Evolutionary conservation across 2,888 invertebrate genomes (phyloP).

Genomic region (Ophion obscuratus): DNA sequence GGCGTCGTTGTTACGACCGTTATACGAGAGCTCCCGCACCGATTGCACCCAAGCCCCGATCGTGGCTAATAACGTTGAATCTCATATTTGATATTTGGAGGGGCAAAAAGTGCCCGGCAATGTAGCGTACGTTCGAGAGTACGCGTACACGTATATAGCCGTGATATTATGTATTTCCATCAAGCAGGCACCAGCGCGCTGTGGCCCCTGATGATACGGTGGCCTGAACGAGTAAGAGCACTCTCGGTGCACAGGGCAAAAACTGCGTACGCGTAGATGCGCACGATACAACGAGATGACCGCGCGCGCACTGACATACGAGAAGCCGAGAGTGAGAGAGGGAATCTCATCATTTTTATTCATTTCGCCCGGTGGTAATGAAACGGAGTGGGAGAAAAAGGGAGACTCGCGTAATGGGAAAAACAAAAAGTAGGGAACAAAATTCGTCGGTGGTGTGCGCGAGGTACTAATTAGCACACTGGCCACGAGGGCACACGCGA

Average conservation of each 20-base stretch:
- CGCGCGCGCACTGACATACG: conserved; percentile 5
- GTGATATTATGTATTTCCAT: conserved; percentile 40
- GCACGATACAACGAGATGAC: conserved; percentile 46
- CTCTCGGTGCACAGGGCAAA: conserved; percentile 32
- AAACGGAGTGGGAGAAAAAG: conserved; percentile 60
- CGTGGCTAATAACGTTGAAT: no score
- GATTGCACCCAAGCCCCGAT: no score
- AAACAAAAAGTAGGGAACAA: conserved; percentile 69
- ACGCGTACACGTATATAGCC: neutral
- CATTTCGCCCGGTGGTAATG: conserved; percentile 66
- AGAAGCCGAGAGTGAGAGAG: conserved; percentile 31
- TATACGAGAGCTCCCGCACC: no score
- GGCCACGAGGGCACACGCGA: conserved; percentile 61
- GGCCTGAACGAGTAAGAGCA: conserved; percentile 2
- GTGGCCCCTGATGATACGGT: conserved; percentile 40
- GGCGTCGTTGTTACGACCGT: no score
- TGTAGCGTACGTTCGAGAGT: no score
- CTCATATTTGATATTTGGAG: neutral
- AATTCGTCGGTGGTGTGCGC: conserved; percentile 67
- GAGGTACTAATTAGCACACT: conserved; percentile 66
- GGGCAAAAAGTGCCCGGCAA: neutral
- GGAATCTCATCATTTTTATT: conserved; percentile 67
- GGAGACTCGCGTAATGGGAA: conserved; percentile 5
- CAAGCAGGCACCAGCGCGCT: conserved; percentile 5
- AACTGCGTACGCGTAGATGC: conserved; percentile 23